Conservation (phyloP, 2,888 invertebrate genomes). For the Polydrusus cervinus region DNA sequence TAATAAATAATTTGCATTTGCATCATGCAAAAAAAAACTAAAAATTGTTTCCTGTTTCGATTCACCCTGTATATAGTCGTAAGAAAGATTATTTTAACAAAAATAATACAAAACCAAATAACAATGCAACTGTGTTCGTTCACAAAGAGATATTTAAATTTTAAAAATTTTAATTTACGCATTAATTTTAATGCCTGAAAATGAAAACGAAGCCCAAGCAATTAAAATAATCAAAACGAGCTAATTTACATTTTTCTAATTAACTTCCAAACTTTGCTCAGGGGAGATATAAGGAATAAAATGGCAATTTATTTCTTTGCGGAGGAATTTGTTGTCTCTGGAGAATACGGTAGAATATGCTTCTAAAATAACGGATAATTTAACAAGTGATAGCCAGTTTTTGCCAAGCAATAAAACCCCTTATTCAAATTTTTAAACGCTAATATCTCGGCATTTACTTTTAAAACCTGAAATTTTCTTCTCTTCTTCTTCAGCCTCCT, state of each 20-base stretch:
- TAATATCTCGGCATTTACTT: too few species aligned
- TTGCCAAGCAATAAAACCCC: too few species aligned
- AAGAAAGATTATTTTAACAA: not conserved
- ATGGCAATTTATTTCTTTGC: slow-evolving; percentile 36
- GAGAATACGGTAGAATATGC: slow-evolving; percentile 18
- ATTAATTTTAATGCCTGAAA: slow-evolving; percentile 17
- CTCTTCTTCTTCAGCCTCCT: too few species aligned
- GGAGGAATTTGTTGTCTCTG: slow-evolving; percentile 22
- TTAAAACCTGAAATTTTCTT: too few species aligned
- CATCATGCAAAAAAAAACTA: too few species aligned
- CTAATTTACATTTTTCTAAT: slow-evolving; percentile 55
- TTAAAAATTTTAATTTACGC: slow-evolving; percentile 4
- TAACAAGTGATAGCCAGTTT: too few species aligned
- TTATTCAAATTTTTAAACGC: too few species aligned
- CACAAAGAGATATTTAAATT: not conserved
- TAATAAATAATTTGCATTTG: too few species aligned
- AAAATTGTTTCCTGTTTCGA: too few species aligned
- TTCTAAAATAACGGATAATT: not conserved
- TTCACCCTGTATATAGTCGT: too few species aligned
- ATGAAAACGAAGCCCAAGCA: slow-evolving; percentile 16
- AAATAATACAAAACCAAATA: not conserved
- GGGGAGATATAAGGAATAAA: slow-evolving; percentile 42
- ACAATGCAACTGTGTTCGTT: not conserved
- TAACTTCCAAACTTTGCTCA: slow-evolving; percentile 38
- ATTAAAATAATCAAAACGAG: slow-evolving; percentile 41